Conservation (phyloP, 2,888 invertebrate species). For the Pegoplata infirma region DNA sequence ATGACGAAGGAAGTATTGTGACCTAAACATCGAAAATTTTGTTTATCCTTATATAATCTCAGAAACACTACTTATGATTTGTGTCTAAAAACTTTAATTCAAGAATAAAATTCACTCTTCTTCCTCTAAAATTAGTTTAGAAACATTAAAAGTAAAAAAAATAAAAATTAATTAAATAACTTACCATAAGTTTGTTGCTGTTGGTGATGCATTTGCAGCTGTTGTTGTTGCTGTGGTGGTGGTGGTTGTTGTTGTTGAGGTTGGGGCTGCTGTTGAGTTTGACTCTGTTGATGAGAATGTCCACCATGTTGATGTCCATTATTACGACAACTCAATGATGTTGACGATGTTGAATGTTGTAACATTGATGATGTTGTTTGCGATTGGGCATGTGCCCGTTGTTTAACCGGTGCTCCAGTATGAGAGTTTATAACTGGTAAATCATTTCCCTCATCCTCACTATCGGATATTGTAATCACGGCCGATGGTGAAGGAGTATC, state of each 20-base stretch:
- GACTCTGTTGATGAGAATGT: conserved; percentile 66
- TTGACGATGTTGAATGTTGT: conserved; percentile 71
- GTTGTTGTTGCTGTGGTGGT: conserved; percentile 66
- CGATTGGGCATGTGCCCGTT: conserved; percentile 76
- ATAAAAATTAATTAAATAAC: conserved; percentile 8
- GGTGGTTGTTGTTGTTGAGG: conserved; percentile 78
- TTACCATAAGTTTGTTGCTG: conserved; percentile 66
- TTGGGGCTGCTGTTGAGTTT: conserved; percentile 70
- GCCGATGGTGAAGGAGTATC: conserved; percentile 97
- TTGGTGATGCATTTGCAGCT: conserved; percentile 78
- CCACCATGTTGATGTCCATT: conserved; percentile 64
- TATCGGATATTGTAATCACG: conserved; percentile 96
- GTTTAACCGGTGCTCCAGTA: conserved; percentile 68
- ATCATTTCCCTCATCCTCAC: conserved; percentile 89
- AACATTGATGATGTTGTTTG: conserved; percentile 75
- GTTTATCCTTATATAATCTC: no score
- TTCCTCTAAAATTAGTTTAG: neutral
- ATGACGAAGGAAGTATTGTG: no score
- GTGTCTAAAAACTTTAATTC: neutral
- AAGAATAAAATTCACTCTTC: no score
- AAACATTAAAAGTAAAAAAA: neutral
- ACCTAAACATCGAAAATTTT: no score
- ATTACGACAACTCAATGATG: conserved; percentile 69
- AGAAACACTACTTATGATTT: neutral
- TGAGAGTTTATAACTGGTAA: conserved; percentile 55